Conservation (phyloP, 2,113 vertebrate genomes). For the Ictalurus furcatus region DNA sequence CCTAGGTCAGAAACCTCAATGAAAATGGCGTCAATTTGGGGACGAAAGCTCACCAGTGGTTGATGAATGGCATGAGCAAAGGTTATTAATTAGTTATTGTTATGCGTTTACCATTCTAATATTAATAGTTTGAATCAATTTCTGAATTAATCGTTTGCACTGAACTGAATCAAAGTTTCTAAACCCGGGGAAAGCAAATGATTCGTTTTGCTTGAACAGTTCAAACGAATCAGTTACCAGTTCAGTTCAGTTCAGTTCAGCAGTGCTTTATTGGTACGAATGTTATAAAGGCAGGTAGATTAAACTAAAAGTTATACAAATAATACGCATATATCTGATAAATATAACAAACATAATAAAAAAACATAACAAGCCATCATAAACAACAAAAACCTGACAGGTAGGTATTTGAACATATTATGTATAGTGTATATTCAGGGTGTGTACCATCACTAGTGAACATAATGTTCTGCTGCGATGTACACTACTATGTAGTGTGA, state of each 20-base stretch:
- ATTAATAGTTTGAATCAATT: not conserved
- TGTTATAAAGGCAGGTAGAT: not conserved
- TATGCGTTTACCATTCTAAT: not conserved
- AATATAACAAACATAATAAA: not conserved
- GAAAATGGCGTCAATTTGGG: not conserved
- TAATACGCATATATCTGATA: not conserved
- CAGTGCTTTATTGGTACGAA: not conserved
- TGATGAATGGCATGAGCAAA: no score
- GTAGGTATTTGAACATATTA: not conserved
- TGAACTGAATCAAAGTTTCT: not conserved
- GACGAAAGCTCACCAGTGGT: no score
- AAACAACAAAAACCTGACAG: not conserved
- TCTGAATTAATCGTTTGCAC: not conserved
- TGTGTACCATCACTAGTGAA: not conserved
- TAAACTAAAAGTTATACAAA: not conserved
- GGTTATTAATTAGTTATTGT: no score
- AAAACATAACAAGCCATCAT: not conserved
- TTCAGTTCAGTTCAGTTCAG: not conserved
- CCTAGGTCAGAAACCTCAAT: no score
- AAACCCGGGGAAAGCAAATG: no score
- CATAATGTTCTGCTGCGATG: no score
- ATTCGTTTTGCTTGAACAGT: not conserved
- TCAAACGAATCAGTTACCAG: not conserved
- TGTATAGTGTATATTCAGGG: not conserved
- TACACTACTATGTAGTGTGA: not conserved